These are phyloP conservation scores for Cuculus canorus DNA, from an alignment of 2,797 vertebrate species.

Conservation along the genomic window DNA sequence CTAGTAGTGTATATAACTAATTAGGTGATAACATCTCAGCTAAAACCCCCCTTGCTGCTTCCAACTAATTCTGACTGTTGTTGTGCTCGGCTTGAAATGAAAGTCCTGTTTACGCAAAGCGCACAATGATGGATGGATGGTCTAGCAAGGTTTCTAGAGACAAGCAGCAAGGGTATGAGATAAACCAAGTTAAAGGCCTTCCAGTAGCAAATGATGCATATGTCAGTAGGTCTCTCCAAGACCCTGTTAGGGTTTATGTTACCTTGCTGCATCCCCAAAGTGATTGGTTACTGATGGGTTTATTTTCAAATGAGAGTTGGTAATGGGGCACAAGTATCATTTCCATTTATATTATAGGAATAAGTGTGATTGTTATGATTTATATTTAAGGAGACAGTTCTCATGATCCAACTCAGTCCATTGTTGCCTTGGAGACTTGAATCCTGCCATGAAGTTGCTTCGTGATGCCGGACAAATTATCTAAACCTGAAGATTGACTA, in stretches of 20 bases:
- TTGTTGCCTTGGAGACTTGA: neutral
- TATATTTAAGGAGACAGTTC: neutral
- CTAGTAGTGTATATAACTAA: neutral
- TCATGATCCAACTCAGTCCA: neutral
- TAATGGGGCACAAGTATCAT: neutral
- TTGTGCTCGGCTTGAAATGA: neutral
- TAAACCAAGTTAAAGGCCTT: neutral
- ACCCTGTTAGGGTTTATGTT: neutral
- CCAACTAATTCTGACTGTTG: neutral
- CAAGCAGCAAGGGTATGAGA: neutral
- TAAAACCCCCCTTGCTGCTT: neutral
- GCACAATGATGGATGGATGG: neutral
- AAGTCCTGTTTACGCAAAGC: neutral
- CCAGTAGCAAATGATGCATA: neutral
- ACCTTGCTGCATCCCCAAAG: neutral
- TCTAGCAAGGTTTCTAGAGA: neutral
- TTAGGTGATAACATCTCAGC: neutral
- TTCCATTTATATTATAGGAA: neutral
- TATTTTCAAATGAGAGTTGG: neutral
- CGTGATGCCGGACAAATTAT: neutral
- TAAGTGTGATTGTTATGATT: neutral
- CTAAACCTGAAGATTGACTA: neutral
- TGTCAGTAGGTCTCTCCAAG: fast-evolving
- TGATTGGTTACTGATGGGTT: neutral
- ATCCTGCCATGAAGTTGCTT: neutral